Evolutionary conservation across 2,113 vertebrate genomes (phyloP).

Genomic region (Platycercus adscitus): DNA sequence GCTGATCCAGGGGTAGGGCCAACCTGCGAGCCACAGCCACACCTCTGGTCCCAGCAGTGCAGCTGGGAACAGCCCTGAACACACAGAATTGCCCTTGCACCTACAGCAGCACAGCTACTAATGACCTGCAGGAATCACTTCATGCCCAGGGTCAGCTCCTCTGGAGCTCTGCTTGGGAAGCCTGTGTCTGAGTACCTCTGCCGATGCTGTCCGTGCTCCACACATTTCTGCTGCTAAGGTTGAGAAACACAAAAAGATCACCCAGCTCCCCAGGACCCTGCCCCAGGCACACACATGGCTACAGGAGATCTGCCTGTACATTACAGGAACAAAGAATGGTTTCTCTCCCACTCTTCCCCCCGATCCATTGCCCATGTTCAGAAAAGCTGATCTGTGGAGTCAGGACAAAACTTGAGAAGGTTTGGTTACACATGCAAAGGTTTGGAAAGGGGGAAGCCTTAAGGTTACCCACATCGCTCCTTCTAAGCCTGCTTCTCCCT

Average conservation of each 20-base stretch:
- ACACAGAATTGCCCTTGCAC: neutral
- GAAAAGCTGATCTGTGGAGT: neutral
- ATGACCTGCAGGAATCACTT: neutral
- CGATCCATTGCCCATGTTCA: neutral
- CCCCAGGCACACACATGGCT: neutral
- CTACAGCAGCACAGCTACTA: neutral
- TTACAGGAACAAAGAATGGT: neutral
- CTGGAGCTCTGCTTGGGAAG: neutral
- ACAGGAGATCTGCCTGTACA: neutral
- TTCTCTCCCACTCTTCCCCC: neutral
- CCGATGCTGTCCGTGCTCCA: neutral
- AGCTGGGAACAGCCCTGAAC: neutral
- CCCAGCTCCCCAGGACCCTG: neutral
- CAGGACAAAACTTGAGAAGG: neutral
- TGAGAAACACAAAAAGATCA: neutral
- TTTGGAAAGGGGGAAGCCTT: neutral
- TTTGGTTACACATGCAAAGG: neutral
- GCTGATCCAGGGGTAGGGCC: neutral
- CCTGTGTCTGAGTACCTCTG: neutral
- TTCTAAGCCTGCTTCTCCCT: neutral
- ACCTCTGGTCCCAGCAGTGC: neutral
- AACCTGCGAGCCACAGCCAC: neutral
- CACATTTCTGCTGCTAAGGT: neutral
- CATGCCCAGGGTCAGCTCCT: neutral
- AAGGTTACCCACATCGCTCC: neutral